Evolutionary conservation across 2,113 vertebrate species (phyloP).

Genomic region (Poeciliopsis prolifica): DNA sequence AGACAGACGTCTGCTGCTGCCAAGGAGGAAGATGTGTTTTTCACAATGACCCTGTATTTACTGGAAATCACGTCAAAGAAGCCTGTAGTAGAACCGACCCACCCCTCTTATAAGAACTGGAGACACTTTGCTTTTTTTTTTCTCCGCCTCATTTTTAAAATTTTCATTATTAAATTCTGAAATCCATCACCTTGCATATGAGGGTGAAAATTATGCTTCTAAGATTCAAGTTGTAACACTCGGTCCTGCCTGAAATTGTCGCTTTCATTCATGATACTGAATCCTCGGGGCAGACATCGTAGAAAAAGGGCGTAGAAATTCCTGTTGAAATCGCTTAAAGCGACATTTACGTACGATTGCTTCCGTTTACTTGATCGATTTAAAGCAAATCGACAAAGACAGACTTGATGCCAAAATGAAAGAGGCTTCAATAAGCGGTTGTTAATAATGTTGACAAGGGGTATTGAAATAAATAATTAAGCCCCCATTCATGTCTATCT

Average conservation of each 20-base stretch:
- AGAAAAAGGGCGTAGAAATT: constrained; percentile 61
- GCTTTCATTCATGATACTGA: constrained; percentile 56
- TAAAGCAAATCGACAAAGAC: constrained; percentile 17
- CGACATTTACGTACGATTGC: constrained; percentile 32
- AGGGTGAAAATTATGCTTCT: constrained; percentile 7
- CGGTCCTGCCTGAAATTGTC: constrained; percentile 34
- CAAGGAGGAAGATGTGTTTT: constrained; percentile 44
- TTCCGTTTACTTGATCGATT: constrained; percentile 33
- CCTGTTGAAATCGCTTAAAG: constrained; percentile 10
- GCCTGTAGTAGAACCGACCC: constrained; percentile 13
- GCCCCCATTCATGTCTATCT: constrained; percentile 64
- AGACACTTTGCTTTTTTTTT: constrained; percentile 24
- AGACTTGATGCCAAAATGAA: constrained; percentile 25
- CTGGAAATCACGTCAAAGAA: constrained; percentile 36
- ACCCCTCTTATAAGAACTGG: constrained; percentile 33
- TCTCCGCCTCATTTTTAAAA: no score
- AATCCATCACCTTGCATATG: no score
- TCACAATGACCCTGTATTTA: constrained; percentile 49
- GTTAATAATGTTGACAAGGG: constrained; percentile 67
- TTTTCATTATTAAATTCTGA: no score
- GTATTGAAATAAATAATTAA: constrained; percentile 80
- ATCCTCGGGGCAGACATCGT: constrained; percentile 46
- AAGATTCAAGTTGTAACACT: constrained; percentile 14
- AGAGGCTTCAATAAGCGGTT: constrained; percentile 25
- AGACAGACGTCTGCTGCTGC: constrained; percentile 37